These are phyloP conservation scores for Junco hyemalis DNA, from an alignment of 2,113 vertebrate genomes.

Conservation along the genomic window DNA sequence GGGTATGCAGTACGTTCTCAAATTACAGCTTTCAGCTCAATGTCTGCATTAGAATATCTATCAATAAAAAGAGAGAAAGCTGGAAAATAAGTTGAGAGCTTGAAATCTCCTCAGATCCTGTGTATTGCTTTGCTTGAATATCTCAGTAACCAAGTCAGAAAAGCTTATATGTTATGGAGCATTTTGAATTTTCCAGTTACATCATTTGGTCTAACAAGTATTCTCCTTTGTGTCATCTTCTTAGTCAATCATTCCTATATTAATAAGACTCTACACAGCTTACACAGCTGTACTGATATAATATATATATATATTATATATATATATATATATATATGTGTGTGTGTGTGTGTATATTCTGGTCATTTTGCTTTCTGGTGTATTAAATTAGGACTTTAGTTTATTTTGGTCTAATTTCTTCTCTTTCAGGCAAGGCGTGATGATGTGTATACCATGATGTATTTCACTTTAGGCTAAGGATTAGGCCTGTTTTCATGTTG, in stretches of 20 bases:
- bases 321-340: neutral
- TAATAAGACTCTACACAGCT: neutral
- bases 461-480: neutral
- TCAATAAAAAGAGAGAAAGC: neutral
- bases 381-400: neutral
- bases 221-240: neutral
- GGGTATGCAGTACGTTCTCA: fast-evolving
- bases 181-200: neutral
- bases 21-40: neutral
- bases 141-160: neutral
- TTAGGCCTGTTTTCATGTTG: neutral
- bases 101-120: neutral
- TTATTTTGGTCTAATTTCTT: neutral
- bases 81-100: neutral
- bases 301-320: neutral
- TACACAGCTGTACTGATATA: neutral
- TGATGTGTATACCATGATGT: neutral
- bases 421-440: neutral
- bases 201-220: neutral
- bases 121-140: neutral
- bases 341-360: neutral
- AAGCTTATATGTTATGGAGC: neutral
- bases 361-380: neutral
- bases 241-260: neutral
- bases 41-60: neutral